Evolutionary conservation across 2,888 invertebrate genomes (phyloP), one percentile per base, ranked within the genome.

Genomic region (Watsonalla binaria): DNA sequence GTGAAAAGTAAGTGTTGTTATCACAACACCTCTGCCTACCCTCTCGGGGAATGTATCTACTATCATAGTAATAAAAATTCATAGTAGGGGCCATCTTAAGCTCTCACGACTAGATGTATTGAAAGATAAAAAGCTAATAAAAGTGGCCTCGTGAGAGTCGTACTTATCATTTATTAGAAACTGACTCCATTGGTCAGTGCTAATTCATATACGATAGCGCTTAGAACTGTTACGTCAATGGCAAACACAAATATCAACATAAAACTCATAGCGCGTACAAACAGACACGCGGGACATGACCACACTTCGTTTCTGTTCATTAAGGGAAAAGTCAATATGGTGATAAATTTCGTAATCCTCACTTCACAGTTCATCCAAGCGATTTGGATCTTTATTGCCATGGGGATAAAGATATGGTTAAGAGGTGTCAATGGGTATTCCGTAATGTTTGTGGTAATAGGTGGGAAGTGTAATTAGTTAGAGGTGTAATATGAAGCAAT

Each of bases 291-390:
- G 62, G 68, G 64, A 74, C 84, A 83, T 86, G 85, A 80, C 84
- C 77, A 66, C 62, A 65, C 63, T 54, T 79, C 66, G 78, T 76
- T 83, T 76, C 72, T 72, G 74, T 84, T 80, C 72, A 86, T 86
- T 86, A 86, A 75, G 82, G 76, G 68, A 64, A 74, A 59, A 77
- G 74, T 74, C 72, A 78, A 78, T 72, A 76, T 66, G 61, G 62
- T 60, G 68, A 70, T 71, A 64, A 63, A 72, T 73, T 74, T 73
- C 70, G 65, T 68, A 76, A 76, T 55, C 59, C 51, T 51, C 54
- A 55, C 54, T 61, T 54, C 52, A 53, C 57, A 45, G 37, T 14
- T 39, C 11, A 58, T 47, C 35, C 48, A 56, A 45, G 2, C 7
- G 49, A 61, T 58, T 57, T 59, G 60, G 47, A 53, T 52, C 60